Evolutionary conservation across 53 echinoderm and acorn worm species (phyloP).

Genomic region (Mesocentrotus franciscanus): DNA sequence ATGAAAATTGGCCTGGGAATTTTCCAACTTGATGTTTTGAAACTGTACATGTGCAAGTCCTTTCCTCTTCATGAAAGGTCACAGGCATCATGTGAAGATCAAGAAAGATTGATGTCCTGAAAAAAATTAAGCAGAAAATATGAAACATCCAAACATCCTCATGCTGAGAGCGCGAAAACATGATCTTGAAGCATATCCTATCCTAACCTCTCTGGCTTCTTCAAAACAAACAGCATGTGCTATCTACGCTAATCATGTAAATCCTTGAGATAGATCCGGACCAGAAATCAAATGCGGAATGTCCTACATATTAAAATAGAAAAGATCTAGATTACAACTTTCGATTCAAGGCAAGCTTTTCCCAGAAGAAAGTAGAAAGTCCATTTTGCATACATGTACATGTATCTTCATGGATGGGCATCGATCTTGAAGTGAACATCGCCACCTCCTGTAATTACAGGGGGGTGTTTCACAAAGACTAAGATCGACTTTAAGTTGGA

Average conservation of each 20-base stretch:
- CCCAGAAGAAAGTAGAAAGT: too few species aligned
- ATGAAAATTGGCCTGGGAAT: not conserved
- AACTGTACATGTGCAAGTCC: not conserved
- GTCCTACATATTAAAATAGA: too few species aligned
- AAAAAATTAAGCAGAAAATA: not conserved
- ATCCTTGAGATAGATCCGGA: not conserved
- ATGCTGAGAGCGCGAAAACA: not conserved
- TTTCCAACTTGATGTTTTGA: not conserved
- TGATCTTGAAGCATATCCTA: not conserved
- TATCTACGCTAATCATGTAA: not conserved
- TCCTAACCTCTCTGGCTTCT: not conserved
- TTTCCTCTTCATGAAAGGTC: not conserved
- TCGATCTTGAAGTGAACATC: too few species aligned
- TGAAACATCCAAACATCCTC: not conserved
- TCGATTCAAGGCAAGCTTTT: too few species aligned
- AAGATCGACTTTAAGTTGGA: too few species aligned
- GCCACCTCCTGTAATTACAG: too few species aligned
- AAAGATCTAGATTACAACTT: too few species aligned
- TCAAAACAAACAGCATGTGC: conserved; percentile 9
- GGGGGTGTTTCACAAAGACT: too few species aligned
- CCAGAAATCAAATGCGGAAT: not conserved
- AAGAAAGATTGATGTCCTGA: not conserved
- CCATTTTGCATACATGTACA: too few species aligned
- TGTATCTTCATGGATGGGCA: too few species aligned
- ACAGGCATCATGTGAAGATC: not conserved